Evolutionary conservation across 2,888 invertebrate species (phyloP).

Genomic region (Cheilosia scutellata): DNA sequence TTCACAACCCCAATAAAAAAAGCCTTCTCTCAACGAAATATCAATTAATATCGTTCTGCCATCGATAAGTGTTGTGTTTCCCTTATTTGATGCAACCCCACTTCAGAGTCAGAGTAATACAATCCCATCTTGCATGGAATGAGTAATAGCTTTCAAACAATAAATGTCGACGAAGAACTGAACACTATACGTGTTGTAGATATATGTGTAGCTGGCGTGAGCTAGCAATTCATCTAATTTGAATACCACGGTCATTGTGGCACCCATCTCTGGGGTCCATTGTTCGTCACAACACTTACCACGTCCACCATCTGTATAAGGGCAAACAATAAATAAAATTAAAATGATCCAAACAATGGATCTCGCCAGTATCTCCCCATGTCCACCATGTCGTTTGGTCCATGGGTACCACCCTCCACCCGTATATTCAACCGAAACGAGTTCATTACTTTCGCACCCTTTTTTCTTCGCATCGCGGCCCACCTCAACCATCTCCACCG

Average conservation of each 20-base stretch:
- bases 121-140: conserved; percentile 48
- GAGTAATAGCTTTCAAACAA: conserved; percentile 76
- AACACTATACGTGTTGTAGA: conserved; percentile 6
- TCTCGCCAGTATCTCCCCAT: conserved; percentile 42
- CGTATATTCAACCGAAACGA: conserved; percentile 70
- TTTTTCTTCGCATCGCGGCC: conserved; percentile 60
- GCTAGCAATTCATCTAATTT: conserved; percentile 75
- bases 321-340: conserved; percentile 84
- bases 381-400: too few relatives aligned
- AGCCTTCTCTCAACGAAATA: conserved; percentile 32
- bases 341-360: conserved; percentile 84
- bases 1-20: not conserved
- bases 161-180: conserved; percentile 63
- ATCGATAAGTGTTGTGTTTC: conserved; percentile 59
- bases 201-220: conserved; percentile 7
- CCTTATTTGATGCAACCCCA: conserved; percentile 16
- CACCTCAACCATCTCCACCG: conserved; percentile 18
- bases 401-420: not conserved
- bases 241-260: conserved; percentile 75
- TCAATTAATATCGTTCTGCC: conserved; percentile 71
- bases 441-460: conserved; percentile 76
- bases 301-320: conserved; percentile 30
- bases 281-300: conserved; percentile 66
- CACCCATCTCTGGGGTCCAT: conserved; percentile 70
- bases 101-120: conserved; percentile 32